Evolutionary conservation across 2,113 vertebrate species (phyloP).

Genomic region (Catharus bicknelli): DNA sequence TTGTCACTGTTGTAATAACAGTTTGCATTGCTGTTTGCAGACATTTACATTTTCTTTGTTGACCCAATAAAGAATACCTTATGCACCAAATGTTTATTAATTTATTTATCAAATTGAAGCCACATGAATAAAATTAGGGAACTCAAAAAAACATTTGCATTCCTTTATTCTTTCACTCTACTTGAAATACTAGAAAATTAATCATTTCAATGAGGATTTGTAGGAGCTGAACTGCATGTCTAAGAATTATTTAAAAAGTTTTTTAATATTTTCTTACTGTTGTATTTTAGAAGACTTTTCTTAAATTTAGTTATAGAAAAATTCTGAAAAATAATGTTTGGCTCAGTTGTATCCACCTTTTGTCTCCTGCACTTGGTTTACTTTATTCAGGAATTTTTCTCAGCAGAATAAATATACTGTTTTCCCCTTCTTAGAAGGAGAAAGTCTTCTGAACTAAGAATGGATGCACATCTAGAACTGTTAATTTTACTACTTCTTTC

Average conservation of each 20-base stretch:
- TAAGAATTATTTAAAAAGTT: background rate
- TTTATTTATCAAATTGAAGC: background rate
- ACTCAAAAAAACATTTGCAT: slow-evolving; percentile 6
- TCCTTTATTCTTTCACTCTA: slow-evolving; percentile 7
- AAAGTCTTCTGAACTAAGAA: background rate
- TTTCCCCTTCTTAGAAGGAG: background rate
- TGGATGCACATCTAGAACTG: background rate
- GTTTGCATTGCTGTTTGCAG: background rate
- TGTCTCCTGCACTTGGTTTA: background rate
- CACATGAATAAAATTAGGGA: background rate
- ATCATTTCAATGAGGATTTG: background rate
- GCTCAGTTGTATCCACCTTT: background rate
- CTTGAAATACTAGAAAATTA: background rate
- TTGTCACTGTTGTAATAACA: background rate
- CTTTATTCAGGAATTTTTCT: background rate
- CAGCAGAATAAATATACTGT: background rate
- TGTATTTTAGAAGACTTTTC: background rate
- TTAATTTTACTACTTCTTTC: background rate
- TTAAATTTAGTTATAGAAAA: background rate
- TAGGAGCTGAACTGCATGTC: background rate
- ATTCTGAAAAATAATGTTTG: background rate
- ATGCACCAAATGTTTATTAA: background rate
- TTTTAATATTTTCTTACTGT: background rate
- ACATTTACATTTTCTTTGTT: background rate
- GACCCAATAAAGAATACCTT: background rate